Evolutionary conservation across 2,797 vertebrate species (phyloP), one percentile per base, ranked within the genome.

Genomic region (Spizella passerina): DNA sequence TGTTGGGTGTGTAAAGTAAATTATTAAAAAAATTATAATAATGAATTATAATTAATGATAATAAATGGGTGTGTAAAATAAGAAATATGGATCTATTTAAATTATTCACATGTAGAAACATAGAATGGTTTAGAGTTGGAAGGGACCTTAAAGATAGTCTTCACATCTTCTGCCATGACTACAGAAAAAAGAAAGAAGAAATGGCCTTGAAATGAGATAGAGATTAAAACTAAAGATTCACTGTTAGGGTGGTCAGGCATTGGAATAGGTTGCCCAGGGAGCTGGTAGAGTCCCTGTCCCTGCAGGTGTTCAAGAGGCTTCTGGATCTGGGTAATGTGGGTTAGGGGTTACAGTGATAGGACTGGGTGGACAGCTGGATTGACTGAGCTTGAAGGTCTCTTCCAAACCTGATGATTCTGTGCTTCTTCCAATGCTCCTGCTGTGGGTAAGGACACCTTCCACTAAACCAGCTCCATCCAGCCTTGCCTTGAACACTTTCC

Each of bases 181-280:
- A 46, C 24, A 53, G 4, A 14, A 20, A 34, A 23, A 69, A 22
- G 18, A 49, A 38, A 39, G 32, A 34, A 7, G 13, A 77, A 69
- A 34, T 0, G 0, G 34, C 24, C 7, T 61, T 39, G 30, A 53
- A 19, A 39, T 18, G 6, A 41, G 26, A 34, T 7, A 53, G 11
- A 69, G 56, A 30, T 21, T 34, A 41, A 49, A 64, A 65, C 49
- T 21, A 39, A 53, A 53, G 1, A 46, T 9, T 30, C 24, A 22
- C 5, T 47, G 16, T 46, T 53, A 26, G 24, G 9, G 26, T 12
- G 34, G 24, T 39, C 13, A 53, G 32, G 20, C 4, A 68, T 14
- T 52, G 10, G 32, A 76, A 68, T 2, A 53, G 29, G 32, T 30
- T 39, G 23, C 5, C 15, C 23, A 44, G 32, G 20, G 15, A 76